These are phyloP conservation scores for Tetragonisca angustula DNA, from an alignment of 2,888 invertebrate genomes.

Conservation along the genomic window DNA sequence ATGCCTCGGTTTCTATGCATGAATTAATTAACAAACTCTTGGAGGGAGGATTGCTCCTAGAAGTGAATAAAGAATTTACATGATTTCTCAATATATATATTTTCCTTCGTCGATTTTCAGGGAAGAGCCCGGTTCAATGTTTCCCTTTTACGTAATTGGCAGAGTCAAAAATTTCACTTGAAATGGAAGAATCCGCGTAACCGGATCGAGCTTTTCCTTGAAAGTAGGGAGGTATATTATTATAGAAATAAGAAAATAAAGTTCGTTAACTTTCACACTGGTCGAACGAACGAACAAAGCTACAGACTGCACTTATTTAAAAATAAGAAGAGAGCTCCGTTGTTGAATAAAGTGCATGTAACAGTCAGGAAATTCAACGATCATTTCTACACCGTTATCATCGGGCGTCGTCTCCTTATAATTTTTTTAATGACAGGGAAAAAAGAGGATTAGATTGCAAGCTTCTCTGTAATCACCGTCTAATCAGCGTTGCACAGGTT, in stretches of 20 bases:
- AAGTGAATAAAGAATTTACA: neutral
- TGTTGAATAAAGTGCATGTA: neutral
- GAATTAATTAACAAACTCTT: constrained; percentile 26
- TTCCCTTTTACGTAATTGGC: too few species aligned
- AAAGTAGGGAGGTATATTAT: too few species aligned
- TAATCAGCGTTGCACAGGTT: constrained; percentile 16
- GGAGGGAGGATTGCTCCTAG: neutral
- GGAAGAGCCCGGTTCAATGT: too few species aligned
- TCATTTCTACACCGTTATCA: neutral
- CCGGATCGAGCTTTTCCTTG: too few species aligned
- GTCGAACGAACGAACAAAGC: neutral
- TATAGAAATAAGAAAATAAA: too few species aligned
- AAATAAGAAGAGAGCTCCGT: too few species aligned
- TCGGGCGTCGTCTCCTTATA: neutral
- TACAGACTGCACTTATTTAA: neutral
- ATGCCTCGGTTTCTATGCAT: neutral
- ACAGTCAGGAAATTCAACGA: neutral
- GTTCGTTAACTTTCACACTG: neutral
- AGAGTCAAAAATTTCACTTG: too few species aligned
- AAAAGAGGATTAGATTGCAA: constrained; percentile 1
- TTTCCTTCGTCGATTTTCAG: neutral
- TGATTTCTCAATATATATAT: neutral
- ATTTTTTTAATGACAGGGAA: neutral
- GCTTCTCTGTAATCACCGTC: constrained; percentile 17
- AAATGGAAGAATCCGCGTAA: too few species aligned